phyloP scores from a whole-genome alignment of 2,888 invertebrate species.

The Bellardia pandia region DNA sequence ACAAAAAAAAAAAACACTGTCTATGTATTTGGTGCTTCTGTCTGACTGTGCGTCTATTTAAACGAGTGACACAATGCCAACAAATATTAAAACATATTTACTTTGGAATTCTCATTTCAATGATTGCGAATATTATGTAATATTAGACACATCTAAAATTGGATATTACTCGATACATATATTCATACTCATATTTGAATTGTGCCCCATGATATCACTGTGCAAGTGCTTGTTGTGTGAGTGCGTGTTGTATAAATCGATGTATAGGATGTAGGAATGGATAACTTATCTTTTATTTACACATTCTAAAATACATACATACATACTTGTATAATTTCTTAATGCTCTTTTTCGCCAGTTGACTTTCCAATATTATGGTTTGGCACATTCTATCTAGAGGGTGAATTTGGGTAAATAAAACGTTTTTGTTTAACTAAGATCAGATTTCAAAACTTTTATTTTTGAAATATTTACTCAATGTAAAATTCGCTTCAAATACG shows the following conservation, averaged over 20 bases:
- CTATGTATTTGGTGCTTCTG: not conserved
- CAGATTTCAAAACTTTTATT: conserved; percentile 48
- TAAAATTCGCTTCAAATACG: too few species aligned
- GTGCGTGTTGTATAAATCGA: conserved; percentile 31
- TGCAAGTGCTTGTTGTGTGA: not conserved
- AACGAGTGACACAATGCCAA: conserved; percentile 35
- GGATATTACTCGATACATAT: conserved; percentile 15
- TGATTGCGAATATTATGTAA: conserved; percentile 51
- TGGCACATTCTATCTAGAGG: conserved; percentile 42
- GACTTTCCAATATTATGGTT: conserved; percentile 34
- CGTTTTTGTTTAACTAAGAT: conserved; percentile 33
- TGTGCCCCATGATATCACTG: not conserved
- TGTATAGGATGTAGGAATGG: conserved; percentile 40
- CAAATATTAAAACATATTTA: conserved; percentile 14
- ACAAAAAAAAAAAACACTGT: conserved; percentile 20
- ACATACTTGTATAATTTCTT: conserved; percentile 75
- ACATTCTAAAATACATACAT: conserved; percentile 76
- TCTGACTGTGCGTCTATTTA: not conserved
- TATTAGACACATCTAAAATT: conserved; percentile 45
- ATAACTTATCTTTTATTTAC: conserved; percentile 82
- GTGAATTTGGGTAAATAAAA: conserved; percentile 40
- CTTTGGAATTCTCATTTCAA: conserved; percentile 13
- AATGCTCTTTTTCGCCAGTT: conserved; percentile 45
- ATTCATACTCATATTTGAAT: conserved; percentile 17
- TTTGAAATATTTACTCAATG: not conserved